Percentiles rank a stretch among this genome's conserved stretches.
Evolutionary conservation across 1,140 invertebrate genomes (phyloP).

Genomic region (Drosophila leontia): DNA sequence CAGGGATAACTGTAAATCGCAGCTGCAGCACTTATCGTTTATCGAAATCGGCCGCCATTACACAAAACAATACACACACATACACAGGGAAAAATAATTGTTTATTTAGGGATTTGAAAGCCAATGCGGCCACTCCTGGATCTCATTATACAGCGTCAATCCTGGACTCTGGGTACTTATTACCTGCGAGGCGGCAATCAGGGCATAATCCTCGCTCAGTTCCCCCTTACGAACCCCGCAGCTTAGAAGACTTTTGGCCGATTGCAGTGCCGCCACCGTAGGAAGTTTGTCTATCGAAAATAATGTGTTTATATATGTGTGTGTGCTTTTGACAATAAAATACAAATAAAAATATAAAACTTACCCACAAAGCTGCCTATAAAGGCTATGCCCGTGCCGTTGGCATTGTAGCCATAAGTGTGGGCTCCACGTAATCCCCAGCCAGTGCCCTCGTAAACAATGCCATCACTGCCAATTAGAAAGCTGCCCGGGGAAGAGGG

Average conservation of each 20-base stretch:
- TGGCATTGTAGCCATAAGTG: conserved; percentile 88
- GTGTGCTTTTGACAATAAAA: neutral
- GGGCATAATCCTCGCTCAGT: conserved; percentile 86
- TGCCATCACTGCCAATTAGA: conserved; percentile 91
- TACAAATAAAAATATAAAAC: conserved; percentile 5
- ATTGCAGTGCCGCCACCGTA: conserved; percentile 86
- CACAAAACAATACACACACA: neutral
- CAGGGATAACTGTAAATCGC: neutral
- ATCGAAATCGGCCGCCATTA: neutral
- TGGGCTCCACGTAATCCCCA: conserved; percentile 91
- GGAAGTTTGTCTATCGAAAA: conserved; percentile 86
- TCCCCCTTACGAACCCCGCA: conserved; percentile 88
- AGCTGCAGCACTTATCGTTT: neutral
- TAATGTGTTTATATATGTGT: neutral
- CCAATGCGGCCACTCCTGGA: conserved; percentile 84
- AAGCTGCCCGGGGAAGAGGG: conserved; percentile 86
- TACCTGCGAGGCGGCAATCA: conserved; percentile 88
- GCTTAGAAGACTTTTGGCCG: conserved; percentile 87
- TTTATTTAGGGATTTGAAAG: conserved; percentile 56
- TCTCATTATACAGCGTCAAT: conserved; percentile 87
- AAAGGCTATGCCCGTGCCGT: conserved; percentile 89
- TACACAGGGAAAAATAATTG: neutral
- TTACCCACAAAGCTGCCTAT: conserved; percentile 89
- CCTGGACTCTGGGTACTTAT: conserved; percentile 88
- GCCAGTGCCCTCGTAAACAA: conserved; percentile 91